Conservation (phyloP, 2,797 vertebrate species). For the Thunnus albacares region DNA sequence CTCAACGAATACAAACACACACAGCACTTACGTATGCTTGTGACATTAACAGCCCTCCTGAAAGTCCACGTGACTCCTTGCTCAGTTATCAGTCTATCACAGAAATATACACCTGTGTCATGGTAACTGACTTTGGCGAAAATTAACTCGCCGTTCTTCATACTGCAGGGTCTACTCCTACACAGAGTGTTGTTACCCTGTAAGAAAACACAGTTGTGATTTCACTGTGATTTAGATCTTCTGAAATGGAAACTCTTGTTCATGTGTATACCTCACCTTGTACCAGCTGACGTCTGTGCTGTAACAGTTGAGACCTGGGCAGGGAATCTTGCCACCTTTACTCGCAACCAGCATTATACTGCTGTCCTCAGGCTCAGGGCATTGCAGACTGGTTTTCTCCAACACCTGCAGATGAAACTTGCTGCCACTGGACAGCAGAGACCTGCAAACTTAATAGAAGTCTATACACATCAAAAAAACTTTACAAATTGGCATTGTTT, state of each 20-base stretch:
- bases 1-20: not conserved
- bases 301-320: slow-evolving; percentile 65
- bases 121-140: not conserved
- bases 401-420: slow-evolving; percentile 71
- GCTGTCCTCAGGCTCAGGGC: slow-evolving; percentile 38
- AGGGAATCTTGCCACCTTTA: slow-evolving; percentile 8
- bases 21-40: slow-evolving; percentile 66
- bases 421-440: slow-evolving; percentile 51
- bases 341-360: not conserved
- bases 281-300: slow-evolving; percentile 68
- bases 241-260: not conserved
- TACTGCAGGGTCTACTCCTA: fast-evolving
- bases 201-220: slow-evolving; percentile 19
- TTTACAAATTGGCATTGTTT: not conserved
- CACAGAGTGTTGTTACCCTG: slow-evolving; percentile 23
- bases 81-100: slow-evolving; percentile 66
- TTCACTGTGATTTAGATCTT: not conserved
- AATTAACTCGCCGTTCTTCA: not conserved
- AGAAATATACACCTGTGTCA: slow-evolving; percentile 68
- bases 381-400: slow-evolving; percentile 41
- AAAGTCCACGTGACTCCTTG: slow-evolving; percentile 61
- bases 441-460: slow-evolving; percentile 4
- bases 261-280: slow-evolving; percentile 65
- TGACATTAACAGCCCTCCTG: slow-evolving; percentile 65
- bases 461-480: not conserved